phyloP scores from a whole-genome alignment of 2,888 invertebrate genomes.

The Eupithecia vulgata region DNA sequence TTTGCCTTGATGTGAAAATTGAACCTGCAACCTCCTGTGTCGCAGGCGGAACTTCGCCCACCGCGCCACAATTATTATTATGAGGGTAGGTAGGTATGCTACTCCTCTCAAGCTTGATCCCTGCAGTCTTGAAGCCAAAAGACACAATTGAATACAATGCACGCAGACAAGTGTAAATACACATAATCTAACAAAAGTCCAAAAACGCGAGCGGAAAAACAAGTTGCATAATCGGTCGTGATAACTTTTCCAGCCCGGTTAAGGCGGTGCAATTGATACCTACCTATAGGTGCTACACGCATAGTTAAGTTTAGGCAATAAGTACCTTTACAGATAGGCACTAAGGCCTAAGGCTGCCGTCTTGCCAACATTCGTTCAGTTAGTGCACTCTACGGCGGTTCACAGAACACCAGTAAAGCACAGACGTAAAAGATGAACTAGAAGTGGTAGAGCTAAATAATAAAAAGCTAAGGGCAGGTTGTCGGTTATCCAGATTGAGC shows the following conservation, averaged over 20 bases:
- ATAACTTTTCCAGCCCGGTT: not conserved
- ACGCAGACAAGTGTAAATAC: not conserved
- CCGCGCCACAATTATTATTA: too few relatives aligned
- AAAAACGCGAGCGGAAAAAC: not conserved
- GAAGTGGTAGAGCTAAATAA: conserved; percentile 2
- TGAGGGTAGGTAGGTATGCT: not conserved
- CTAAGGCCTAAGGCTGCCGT: not conserved
- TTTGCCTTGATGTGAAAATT: too few relatives aligned
- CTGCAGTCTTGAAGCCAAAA: not conserved
- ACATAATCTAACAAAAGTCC: not conserved
- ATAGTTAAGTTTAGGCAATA: conserved; percentile 2
- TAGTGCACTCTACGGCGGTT: not conserved
- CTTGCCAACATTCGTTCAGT: not conserved
- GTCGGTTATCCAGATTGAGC: not conserved
- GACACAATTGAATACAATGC: not conserved
- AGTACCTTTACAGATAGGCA: not conserved
- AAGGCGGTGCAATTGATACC: not conserved
- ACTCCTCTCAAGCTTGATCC: not conserved
- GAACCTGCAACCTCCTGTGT: too few relatives aligned
- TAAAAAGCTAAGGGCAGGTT: not conserved
- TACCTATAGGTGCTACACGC: not conserved
- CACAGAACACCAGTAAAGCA: not conserved
- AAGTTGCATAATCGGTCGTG: not conserved
- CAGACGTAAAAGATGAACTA: not conserved
- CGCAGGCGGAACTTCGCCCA: too few relatives aligned